Conservation (phyloP, 1,140 invertebrate genomes). For the Sarcophaga bullata region DNA sequence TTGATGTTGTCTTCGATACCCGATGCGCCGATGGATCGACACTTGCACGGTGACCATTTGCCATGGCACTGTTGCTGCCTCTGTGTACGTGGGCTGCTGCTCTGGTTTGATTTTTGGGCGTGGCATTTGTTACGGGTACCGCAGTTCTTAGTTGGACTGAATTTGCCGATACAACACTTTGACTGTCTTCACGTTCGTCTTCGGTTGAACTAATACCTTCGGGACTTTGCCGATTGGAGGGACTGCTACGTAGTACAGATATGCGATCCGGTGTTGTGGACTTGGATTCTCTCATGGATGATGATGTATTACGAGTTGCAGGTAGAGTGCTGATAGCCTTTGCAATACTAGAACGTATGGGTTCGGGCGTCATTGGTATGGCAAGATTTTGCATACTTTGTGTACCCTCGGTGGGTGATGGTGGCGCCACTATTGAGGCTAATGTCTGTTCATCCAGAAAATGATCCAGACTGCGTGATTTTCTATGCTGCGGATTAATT, state of each 20-base stretch:
- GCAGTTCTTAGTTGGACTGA: conserved; percentile 7
- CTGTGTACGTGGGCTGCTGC: conserved; percentile 61
- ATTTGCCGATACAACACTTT: conserved; percentile 33
- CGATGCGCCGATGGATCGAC: conserved; percentile 49
- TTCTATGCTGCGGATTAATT: conserved; percentile 62
- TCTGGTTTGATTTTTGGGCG: conserved; percentile 52
- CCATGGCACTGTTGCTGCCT: conserved; percentile 54
- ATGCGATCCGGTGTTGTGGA: conserved; percentile 49
- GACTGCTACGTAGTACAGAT: conserved; percentile 27
- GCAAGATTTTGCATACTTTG: conserved; percentile 66
- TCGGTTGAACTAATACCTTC: conserved; percentile 62
- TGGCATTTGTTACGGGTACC: conserved; percentile 3
- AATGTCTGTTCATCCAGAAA: conserved; percentile 68
- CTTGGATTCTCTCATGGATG: conserved; percentile 48
- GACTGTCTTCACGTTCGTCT: conserved; percentile 57
- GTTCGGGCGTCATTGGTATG: conserved; percentile 55
- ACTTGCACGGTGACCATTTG: neutral
- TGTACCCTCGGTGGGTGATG: conserved; percentile 58
- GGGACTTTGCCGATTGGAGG: conserved; percentile 53
- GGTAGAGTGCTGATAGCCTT: neutral
- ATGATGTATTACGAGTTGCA: neutral
- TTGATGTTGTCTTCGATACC: conserved; percentile 51
- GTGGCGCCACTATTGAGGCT: conserved; percentile 54
- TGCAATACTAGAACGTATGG: conserved; percentile 46
- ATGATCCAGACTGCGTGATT: conserved; percentile 77